Base-by-base conservation (phyloP, 2,888 invertebrate species). In the Pseudococcus jackbeardsleyi region DNA sequence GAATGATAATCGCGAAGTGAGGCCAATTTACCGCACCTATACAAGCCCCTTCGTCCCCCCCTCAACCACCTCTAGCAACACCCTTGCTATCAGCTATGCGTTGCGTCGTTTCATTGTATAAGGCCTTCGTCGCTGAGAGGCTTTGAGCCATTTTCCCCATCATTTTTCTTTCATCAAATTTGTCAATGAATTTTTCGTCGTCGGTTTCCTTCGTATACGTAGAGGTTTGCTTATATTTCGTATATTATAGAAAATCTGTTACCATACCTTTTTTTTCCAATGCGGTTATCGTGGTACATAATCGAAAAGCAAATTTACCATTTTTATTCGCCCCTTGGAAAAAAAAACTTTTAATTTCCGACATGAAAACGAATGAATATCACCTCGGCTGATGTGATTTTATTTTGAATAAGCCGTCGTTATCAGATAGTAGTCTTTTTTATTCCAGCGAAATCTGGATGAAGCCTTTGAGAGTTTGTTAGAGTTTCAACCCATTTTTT, bases 351-450 rank as follows among this genome's bases (percentile, higher is more conserved):
- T 77, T 77, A 77, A 77, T 77, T 77, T 77, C 39, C 77, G 42
- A 77, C 77, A 77, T 77, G 17, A 77, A 26, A 77, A 77, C 77
- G 77, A 64, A 77, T 42, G 22, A 72, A 77, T 42, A 22, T n/a
- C 77, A 42, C 77, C 68, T 68, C 12, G 26, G 39, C 42, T 77
- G 77, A 77, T 77, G 77, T 77, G 39, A 77, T 77, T 77, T 77
- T 77, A 42, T 77, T 77, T 77, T 77, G 77, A 77, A 77, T 77
- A 77, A 77, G 15, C 77, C 77, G 33, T 77, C 77, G 77, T 77
- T 42, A 77, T 77, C 77, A 77, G 77, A 33, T 77, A 77, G 92
- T 99, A 95, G 19, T 59, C 48, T 85, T 85, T 85, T 84, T 50
- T 22, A 84, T 46, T 84, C 50, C 42, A 8, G 12, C 17, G 42